phyloP scores from a whole-genome alignment of 2,888 invertebrate species.

The Himalopsyche anomala region DNA sequence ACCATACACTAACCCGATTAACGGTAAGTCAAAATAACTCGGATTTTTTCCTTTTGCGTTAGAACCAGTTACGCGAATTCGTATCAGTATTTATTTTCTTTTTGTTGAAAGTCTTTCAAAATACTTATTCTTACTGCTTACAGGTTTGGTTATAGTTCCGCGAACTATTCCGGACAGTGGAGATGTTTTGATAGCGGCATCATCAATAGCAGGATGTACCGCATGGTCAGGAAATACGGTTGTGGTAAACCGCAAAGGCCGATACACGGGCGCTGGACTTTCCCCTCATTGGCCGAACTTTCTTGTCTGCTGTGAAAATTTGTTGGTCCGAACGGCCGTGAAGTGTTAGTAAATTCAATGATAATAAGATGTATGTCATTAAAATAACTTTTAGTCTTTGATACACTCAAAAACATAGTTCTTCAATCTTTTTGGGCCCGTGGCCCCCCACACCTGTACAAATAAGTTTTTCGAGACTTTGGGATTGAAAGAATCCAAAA shows the following conservation, averaged over 20 bases:
- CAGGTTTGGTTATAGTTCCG: conserved; percentile 48
- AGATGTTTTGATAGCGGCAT: conserved; percentile 45
- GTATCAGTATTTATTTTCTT: background rate
- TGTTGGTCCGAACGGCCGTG: background rate
- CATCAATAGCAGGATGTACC: conserved; percentile 52
- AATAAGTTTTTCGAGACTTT: too few relatives aligned
- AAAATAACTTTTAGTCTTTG: too few relatives aligned
- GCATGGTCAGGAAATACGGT: conserved; percentile 53
- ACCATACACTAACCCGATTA: conserved; percentile 78
- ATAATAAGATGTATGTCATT: too few relatives aligned
- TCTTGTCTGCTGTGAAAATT: conserved; percentile 11
- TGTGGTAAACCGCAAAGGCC: conserved; percentile 46
- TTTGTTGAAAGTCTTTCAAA: background rate
- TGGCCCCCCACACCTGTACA: too few relatives aligned
- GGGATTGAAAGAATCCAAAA: too few relatives aligned
- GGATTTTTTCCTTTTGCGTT: too few relatives aligned
- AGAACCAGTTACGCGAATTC: too few relatives aligned
- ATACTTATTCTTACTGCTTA: background rate
- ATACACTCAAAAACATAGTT: too few relatives aligned
- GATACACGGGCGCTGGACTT: conserved; percentile 29
- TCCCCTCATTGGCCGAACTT: conserved; percentile 58
- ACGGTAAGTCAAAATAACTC: conserved; percentile 73
- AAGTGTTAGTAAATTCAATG: background rate
- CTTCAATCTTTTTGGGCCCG: too few relatives aligned
- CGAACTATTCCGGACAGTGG: background rate